Evolutionary conservation across 2,888 invertebrate genomes (phyloP).

Genomic region (Blomia tropicalis): DNA sequence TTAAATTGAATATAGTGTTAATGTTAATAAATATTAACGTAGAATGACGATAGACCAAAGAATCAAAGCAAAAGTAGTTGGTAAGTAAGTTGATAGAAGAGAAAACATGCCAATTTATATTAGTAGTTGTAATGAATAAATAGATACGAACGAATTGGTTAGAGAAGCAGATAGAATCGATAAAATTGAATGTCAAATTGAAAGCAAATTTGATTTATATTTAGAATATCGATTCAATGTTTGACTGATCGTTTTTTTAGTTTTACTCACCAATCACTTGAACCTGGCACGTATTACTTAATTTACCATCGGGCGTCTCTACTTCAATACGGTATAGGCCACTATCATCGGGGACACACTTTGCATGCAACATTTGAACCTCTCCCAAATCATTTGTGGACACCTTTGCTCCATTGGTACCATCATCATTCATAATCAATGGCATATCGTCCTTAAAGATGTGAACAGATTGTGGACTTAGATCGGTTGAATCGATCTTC

Average conservation of each 20-base stretch:
- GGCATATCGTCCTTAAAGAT: not conserved
- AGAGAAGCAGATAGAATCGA: slow-evolving; percentile 5
- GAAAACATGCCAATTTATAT: not conserved
- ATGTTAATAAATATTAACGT: not conserved
- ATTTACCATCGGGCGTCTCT: not conserved
- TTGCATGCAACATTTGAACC: not conserved
- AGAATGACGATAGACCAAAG: not conserved
- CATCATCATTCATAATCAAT: not conserved
- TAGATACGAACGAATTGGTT: not conserved
- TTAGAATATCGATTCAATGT: not conserved
- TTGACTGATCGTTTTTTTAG: not conserved
- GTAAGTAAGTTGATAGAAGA: not conserved
- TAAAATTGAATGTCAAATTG: not conserved
- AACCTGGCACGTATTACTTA: slow-evolving; percentile 1
- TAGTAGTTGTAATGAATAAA: not conserved
- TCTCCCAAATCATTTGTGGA: not conserved
- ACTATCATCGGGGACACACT: not conserved
- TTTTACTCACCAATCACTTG: slow-evolving; percentile 5
- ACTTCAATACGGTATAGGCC: slow-evolving; percentile 12
- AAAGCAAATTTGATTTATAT: not conserved
- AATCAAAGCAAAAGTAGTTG: not conserved
- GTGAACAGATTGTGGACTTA: not conserved
- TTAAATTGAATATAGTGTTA: not conserved
- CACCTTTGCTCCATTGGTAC: not conserved
- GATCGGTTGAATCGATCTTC: not conserved